Conservation (phyloP, 2,797 vertebrate species). For the Mallotus villosus region DNA sequence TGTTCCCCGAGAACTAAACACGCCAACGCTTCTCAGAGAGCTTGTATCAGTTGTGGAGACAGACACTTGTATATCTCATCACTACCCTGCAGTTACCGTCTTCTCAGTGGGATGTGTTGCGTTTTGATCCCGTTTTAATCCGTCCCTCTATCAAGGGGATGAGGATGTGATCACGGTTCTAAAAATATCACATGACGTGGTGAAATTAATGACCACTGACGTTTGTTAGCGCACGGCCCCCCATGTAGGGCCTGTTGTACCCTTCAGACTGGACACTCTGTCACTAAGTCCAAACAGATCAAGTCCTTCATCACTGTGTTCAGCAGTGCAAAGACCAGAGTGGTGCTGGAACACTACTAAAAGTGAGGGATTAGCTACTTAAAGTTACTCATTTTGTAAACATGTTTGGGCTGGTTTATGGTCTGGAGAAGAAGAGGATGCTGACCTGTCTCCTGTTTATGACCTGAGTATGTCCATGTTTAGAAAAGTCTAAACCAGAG, state of each 20-base stretch:
- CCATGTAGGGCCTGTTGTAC: conserved; percentile 23
- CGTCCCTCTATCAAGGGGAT: conserved; percentile 19
- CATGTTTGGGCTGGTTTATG: neutral
- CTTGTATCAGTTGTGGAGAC: neutral
- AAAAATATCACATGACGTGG: conserved; percentile 52
- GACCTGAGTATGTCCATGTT: neutral
- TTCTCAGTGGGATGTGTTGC: neutral
- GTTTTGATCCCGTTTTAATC: conserved; percentile 20
- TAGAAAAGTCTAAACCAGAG: neutral
- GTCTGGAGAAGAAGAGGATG: neutral
- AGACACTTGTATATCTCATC: neutral
- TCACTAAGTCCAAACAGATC: conserved; percentile 3
- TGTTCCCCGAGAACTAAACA: conserved; percentile 13
- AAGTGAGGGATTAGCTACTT: neutral
- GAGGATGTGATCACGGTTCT: conserved; percentile 40
- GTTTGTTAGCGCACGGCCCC: conserved; percentile 12
- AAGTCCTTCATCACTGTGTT: neutral
- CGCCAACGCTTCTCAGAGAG: conserved; percentile 17
- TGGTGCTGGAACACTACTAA: neutral
- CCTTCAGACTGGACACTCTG: conserved; percentile 12
- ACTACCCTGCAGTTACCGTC: neutral
- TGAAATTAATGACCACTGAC: conserved; percentile 32
- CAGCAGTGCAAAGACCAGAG: neutral
- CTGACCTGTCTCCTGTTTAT: neutral
- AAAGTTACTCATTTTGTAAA: neutral